Conservation (phyloP, 1,140 invertebrate genomes). For the Drosophila tristis region DNA sequence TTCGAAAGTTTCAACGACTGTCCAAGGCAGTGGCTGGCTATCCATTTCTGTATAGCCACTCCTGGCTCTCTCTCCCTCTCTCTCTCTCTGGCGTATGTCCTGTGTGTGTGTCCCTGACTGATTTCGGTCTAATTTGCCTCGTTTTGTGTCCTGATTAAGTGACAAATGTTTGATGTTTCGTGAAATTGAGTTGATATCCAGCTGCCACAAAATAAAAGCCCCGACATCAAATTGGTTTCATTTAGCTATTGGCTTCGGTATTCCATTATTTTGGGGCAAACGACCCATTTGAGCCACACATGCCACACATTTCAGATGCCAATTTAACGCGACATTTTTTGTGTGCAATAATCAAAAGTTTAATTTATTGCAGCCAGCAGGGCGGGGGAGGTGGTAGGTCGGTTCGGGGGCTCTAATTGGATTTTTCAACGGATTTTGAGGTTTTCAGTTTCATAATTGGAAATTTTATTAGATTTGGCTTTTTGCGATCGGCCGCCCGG, state of each 20-base stretch:
- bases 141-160: conserved; percentile 55
- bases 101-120: conserved; percentile 8
- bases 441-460: conserved; percentile 20
- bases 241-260: conserved; percentile 6
- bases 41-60: background rate
- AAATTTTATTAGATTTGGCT: conserved; percentile 15
- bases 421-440: conserved; percentile 18
- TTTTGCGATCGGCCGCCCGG: background rate
- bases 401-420: background rate
- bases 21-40: background rate
- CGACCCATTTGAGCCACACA: too few relatives aligned
- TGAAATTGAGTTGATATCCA: conserved; percentile 34
- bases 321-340: too few relatives aligned
- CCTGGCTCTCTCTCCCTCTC: too few relatives aligned
- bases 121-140: conserved; percentile 57
- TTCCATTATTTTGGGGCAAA: background rate
- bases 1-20: conserved; percentile 39
- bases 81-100: background rate
- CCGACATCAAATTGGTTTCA: conserved; percentile 10
- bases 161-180: conserved; percentile 55
- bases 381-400: too few relatives aligned
- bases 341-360: too few relatives aligned
- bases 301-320: too few relatives aligned
- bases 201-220: conserved; percentile 7
- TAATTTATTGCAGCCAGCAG: too few relatives aligned